Evolutionary conservation across 2,113 vertebrate genomes (phyloP), one percentile per base, ranked within the genome.

Genomic region (Rhagologus leucostigma): DNA sequence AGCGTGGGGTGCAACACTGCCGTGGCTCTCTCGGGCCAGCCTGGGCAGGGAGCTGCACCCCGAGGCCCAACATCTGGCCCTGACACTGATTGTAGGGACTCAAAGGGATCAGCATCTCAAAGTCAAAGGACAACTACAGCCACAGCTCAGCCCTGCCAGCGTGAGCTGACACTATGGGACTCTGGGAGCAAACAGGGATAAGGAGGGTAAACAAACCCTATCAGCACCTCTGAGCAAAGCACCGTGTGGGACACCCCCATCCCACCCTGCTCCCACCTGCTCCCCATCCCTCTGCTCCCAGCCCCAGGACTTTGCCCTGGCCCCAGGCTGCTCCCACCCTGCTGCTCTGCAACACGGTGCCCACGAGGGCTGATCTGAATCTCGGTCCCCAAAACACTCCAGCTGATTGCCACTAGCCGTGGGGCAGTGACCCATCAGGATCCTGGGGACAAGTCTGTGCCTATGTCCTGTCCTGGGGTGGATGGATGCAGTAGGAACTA

Each of bases 91-190:
- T 22, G 53, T 9, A 9, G 32, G 44, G 24, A 56, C 26, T 46
- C 29, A 33, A 5, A 1, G 5, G 68, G 49, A 53, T 10, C 57
- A 55, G 56, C 56, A 87, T 52, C 89, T 53, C 67, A 32, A 78
- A 84, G 71, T 41, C 42, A 10, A 49, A 74, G 56, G 18, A 46
- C 19, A 71, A 29, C 37, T 26, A 19, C 18, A 64, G 62, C 17
- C 23, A 29, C 3, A 4, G 56, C 16, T 47, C 12, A 8, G 53
- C 44, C 50, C 27, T 16, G 35, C 27, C 52, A 47, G 56, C 0
- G 0, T 1, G 11, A 82, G n/a, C 53, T 15, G 44, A 56, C 0
- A 0, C 80, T 11, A 49, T 1, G 2, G 17, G 8, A 55, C 32
- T 32, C 20, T 21, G 65, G 59, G 77, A 74, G 69, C 92, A 91